A percentile compares a stretch with the other conserved stretches of the same genome.
phyloP scores from a whole-genome alignment of 2,888 invertebrate genomes.

The Cephonodes hylas region DNA sequence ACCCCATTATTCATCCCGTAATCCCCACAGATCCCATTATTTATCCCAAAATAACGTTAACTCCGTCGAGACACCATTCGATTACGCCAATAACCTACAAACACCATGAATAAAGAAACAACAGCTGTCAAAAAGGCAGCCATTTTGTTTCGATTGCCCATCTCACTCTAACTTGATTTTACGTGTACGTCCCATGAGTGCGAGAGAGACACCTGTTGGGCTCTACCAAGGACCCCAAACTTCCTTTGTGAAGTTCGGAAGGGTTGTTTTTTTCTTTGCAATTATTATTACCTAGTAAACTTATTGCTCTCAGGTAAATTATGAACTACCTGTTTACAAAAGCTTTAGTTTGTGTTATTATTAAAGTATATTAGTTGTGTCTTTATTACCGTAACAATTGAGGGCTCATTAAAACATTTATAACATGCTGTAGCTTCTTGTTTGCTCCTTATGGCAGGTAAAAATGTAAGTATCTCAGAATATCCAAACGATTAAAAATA shows the following conservation, averaged over 20 bases:
- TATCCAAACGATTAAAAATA: neutral
- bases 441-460: too few relatives aligned
- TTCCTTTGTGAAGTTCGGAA: constrained; percentile 3
- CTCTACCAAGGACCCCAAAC: neutral
- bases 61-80: neutral
- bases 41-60: constrained; percentile 1
- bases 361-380: neutral
- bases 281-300: neutral
- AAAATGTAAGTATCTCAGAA: too few relatives aligned
- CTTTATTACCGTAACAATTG: neutral
- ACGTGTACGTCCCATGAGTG: neutral
- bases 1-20: neutral
- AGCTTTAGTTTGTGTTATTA: neutral
- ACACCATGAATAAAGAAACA: constrained; percentile 6
- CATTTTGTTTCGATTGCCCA: neutral
- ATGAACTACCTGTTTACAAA: neutral
- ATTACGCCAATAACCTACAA: constrained; percentile 5
- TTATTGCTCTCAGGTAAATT: neutral
- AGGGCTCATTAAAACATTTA: neutral
- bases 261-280: neutral
- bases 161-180: neutral
- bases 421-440: too few relatives aligned
- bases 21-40: neutral
- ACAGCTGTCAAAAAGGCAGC: constrained; percentile 2
- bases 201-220: constrained; percentile 4